These are phyloP conservation scores for Drosophila percnosoma DNA, from an alignment of 2,888 invertebrate genomes.

Conservation along the genomic window DNA sequence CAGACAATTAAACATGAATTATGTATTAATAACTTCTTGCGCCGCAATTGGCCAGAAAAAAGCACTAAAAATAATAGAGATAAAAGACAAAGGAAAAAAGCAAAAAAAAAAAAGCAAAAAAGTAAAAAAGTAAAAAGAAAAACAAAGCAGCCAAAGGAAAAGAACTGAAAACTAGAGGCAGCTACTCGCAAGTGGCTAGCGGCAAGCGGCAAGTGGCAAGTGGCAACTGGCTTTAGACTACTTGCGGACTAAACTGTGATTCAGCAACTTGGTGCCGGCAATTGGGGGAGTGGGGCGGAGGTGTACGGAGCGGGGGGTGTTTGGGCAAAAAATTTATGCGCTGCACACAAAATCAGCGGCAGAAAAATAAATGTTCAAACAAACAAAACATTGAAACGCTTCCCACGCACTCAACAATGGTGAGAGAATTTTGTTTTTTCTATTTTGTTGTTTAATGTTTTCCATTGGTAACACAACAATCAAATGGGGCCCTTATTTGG, in stretches of 20 bases:
- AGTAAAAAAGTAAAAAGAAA: not conserved
- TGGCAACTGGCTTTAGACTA: conserved; percentile 29
- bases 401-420: conserved; percentile 74
- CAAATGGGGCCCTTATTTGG: conserved; percentile 34
- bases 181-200: conserved; percentile 8
- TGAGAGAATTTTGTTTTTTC: conserved; percentile 64
- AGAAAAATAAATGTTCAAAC: conserved; percentile 42
- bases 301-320: not conserved
- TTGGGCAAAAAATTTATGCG: conserved; percentile 53
- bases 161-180: conserved; percentile 12
- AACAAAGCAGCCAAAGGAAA: not conserved
- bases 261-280: conserved; percentile 14
- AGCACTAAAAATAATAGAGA: not conserved
- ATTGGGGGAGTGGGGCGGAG: not conserved
- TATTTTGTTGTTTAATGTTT: conserved; percentile 45
- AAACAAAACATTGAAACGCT: conserved; percentile 74
- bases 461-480: conserved; percentile 66
- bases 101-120: no score
- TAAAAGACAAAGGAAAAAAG: not conserved
- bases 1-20: conserved; percentile 77
- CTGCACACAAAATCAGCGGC: conserved; percentile 38
- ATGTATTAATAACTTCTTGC: conserved; percentile 74
- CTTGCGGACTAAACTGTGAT: conserved; percentile 38
- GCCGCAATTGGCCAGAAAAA: conserved; percentile 47
- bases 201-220: not conserved